Conservation (phyloP, 2,888 invertebrate species). For the Micropterix aruncella region DNA sequence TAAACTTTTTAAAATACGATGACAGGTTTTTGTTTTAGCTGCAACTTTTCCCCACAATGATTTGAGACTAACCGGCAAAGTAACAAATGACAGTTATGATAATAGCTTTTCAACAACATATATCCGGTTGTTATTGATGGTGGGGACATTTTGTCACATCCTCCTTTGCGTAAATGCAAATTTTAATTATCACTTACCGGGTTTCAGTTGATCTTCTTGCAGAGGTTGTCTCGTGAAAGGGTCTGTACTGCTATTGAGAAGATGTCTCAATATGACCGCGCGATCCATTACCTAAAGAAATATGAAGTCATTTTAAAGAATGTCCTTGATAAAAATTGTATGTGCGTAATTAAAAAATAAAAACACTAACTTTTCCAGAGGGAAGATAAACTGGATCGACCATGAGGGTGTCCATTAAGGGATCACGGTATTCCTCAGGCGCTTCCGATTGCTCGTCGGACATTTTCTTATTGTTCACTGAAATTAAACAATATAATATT, state of each 20-base stretch:
- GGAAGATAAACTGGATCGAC: constrained; percentile 88
- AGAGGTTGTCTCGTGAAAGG: constrained; percentile 95
- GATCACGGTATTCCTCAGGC: constrained; percentile 93
- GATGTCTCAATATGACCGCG: constrained; percentile 81
- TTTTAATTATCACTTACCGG: constrained; percentile 42
- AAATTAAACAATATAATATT: constrained; percentile 11
- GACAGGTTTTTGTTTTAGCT: no score
- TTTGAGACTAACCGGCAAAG: no score
- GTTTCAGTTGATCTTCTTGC: constrained; percentile 83
- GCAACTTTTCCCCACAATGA: no score
- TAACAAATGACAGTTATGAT: no score
- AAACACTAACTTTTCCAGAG: constrained; percentile 49
- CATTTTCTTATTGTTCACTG: constrained; percentile 66
- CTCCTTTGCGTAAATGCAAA: background rate
- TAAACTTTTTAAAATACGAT: no score
- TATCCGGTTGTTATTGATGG: background rate
- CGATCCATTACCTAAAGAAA: constrained; percentile 69
- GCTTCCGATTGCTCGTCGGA: constrained; percentile 92
- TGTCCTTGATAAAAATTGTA: no score
- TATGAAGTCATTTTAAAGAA: no score
- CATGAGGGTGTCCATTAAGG: constrained; percentile 96
- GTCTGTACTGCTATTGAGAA: constrained; percentile 92
- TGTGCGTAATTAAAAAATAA: background rate
- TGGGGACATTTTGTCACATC: background rate
- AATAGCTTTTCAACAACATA: no score